These are phyloP conservation scores for Dicerorhinus sumatrensis DNA, from an alignment of 2,113 vertebrate genomes.

Conservation along the genomic window DNA sequence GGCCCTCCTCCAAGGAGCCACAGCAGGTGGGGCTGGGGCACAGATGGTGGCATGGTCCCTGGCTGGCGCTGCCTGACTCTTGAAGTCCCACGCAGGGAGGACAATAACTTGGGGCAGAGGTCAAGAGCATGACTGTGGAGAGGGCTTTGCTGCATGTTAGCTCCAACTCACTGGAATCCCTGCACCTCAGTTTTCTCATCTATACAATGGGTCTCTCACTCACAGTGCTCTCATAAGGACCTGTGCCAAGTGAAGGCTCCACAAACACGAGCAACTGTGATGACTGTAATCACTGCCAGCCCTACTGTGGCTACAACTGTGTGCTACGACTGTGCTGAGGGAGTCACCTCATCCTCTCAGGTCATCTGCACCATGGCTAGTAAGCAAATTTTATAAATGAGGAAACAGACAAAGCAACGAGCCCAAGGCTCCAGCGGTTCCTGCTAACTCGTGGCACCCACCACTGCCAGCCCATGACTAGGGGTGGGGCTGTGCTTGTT, in stretches of 20 bases:
- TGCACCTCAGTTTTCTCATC: not conserved
- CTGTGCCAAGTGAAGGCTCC: not conserved
- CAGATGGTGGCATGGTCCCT: not conserved
- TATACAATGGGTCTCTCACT: not conserved
- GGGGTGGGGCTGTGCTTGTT: not conserved
- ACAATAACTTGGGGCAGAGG: not conserved
- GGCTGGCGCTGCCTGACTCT: not conserved
- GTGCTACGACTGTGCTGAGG: not conserved
- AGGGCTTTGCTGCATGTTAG: not conserved
- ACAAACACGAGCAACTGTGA: not conserved
- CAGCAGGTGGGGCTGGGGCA: not conserved
- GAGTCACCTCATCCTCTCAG: not conserved
- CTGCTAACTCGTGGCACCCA: not conserved
- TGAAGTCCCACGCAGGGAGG: not conserved
- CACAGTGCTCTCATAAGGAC: not conserved
- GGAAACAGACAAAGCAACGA: not conserved
- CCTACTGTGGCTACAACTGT: not conserved
- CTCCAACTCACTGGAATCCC: not conserved
- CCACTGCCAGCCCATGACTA: not conserved
- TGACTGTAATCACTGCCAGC: not conserved
- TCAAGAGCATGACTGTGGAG: not conserved
- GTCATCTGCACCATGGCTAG: not conserved
- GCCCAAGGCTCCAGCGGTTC: not conserved
- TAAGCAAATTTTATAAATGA: not conserved
- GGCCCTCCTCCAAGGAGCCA: not conserved